Evolutionary conservation across 2,113 vertebrate genomes (phyloP), one percentile per base, ranked within the genome.

Genomic region (Pionites leucogaster): DNA sequence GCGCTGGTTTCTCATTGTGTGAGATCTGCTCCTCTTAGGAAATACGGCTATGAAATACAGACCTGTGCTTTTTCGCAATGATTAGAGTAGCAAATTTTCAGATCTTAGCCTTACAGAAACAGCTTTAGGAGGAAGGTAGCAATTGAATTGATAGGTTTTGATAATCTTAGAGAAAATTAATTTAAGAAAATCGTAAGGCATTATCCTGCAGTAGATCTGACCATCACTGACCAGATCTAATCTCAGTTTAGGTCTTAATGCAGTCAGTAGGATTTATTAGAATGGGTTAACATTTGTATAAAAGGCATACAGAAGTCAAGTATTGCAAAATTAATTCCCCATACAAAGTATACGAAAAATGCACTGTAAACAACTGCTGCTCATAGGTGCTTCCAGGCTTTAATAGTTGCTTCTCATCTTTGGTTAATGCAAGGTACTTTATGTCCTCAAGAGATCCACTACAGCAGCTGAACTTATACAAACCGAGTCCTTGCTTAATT

Each of bases 101-200:
- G 82, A 92, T 86, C 49, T 63, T 27, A 76, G 72, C 93, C 85
- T 96, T 88, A 90, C 74, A 50, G 69, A 83, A 71, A 93, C 42
- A 91, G 85, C 85, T 93, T 87, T 60, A 92, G 67, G 80, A 90
- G 62, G 69, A 98, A 94, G 55, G 84, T 39, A 82, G 88, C 85
- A 91, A 96, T 71, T 95, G 82, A 78, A 88, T 94, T 87, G 76
- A 63, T 79, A 86, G 62, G 69, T 92, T 95, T 89, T 60, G 47
- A 74, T 91, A 95, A 69, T 63, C 68, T 63, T 74, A 91, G 91
- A 94, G 91, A 95, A 96, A 92, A 96, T 85, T 82, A 44, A 42
- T 88, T 86, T 96, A 96, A 96, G 96, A 97, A 97, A 97, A 88
- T 95, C 8, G 59, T 96, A 97, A 97, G 97, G 95, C 96, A 96